These are phyloP conservation scores for Papilio aristodemus DNA, from an alignment of 1,140 invertebrate genomes.

Conservation along the genomic window DNA sequence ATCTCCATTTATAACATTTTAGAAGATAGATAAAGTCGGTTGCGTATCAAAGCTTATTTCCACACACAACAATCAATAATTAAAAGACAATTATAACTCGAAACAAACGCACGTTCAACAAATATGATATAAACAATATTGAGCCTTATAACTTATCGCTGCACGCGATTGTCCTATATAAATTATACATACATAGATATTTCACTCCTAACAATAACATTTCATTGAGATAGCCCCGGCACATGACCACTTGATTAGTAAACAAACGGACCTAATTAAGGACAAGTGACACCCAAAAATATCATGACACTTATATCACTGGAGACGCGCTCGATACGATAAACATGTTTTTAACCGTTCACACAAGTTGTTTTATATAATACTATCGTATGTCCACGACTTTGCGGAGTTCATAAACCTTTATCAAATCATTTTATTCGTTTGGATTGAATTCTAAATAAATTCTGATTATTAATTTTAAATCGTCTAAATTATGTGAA, in stretches of 20 bases:
- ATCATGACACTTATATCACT: conserved; percentile 17
- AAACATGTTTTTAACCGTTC: not conserved
- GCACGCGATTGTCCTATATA: conserved; percentile 36
- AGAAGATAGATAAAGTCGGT: too few species aligned
- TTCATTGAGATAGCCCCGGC: conserved; percentile 37
- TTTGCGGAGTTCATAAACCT: not conserved
- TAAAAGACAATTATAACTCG: conserved; percentile 2
- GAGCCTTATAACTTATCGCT: conserved; percentile 37
- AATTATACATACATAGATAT: conserved; percentile 20
- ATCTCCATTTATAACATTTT: too few species aligned
- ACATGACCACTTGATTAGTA: conserved; percentile 38
- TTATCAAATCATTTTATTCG: not conserved
- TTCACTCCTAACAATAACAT: conserved; percentile 28
- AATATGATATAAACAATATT: conserved; percentile 22
- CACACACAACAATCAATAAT: not conserved
- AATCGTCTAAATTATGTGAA: too few species aligned
- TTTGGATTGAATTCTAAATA: not conserved
- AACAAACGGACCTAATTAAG: conserved; percentile 38
- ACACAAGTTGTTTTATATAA: not conserved
- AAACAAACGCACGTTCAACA: conserved; percentile 28
- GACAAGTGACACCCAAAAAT: conserved; percentile 24
- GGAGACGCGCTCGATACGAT: not conserved
- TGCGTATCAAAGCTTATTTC: not conserved
- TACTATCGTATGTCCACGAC: not conserved
- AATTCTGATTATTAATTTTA: too few species aligned